Evolutionary conservation across 2,113 vertebrate genomes (phyloP).

Genomic region (Atlantisia rogersi): DNA sequence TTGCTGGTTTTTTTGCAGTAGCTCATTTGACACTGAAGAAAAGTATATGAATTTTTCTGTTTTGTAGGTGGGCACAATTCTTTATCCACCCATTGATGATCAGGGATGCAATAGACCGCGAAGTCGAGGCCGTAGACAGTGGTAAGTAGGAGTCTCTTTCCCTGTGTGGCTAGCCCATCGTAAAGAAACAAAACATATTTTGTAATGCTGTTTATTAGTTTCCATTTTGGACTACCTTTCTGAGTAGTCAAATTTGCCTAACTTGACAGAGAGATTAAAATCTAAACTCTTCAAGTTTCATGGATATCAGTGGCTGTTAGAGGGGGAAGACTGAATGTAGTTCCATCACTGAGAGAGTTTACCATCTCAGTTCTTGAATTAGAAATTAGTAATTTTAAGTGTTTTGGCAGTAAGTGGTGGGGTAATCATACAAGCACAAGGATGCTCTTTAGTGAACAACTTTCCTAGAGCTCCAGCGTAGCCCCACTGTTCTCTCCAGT

Average conservation of each 20-base stretch:
- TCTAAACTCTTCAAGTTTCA: neutral
- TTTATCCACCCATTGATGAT: constrained; percentile 97
- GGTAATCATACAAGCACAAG: neutral
- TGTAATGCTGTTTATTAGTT: neutral
- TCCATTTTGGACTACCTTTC: neutral
- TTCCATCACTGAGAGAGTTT: neutral
- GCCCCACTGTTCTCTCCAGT: neutral
- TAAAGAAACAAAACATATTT: neutral
- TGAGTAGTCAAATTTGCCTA: neutral
- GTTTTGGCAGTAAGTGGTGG: neutral
- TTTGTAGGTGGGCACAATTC: constrained; percentile 94
- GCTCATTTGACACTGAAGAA: neutral
- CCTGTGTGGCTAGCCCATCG: neutral
- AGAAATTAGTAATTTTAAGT: neutral
- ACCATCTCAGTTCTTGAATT: neutral
- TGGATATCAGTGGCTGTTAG: neutral
- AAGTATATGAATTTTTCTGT: neutral
- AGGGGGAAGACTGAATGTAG: neutral
- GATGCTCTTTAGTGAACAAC: neutral
- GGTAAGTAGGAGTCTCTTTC: constrained; percentile 78
- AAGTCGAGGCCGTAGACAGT: constrained; percentile 97
- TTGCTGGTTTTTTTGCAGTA: fast-evolving
- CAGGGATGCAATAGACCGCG: constrained; percentile 91
- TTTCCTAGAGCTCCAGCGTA: neutral
- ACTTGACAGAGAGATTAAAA: neutral